Base-by-base conservation (phyloP, 2,797 vertebrate genomes). In the Coccyzus lansbergi region DNA sequence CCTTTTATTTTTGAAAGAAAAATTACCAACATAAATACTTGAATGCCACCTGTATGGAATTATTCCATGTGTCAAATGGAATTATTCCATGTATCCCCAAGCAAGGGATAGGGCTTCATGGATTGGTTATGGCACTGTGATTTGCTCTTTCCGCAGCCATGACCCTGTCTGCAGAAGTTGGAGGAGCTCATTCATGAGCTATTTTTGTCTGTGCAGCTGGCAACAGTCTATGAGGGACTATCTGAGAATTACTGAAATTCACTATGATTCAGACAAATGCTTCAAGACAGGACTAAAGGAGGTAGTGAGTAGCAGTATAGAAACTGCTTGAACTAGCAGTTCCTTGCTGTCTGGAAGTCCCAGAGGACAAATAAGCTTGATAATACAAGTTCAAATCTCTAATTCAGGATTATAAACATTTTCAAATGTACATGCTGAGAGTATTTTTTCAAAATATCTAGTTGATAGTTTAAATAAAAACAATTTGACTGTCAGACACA, bases 161-260 rank as follows among this genome's bases (percentile, higher is more conserved):
- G 72, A 74, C 79, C 51, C 74, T 81, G 67, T 33, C 63, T 80
- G 74, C 63, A 77, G 90, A 51, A 87, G 78, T 33, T 94, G 74
- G 51, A 83, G 36, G 34, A 91, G 71, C 93, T 89, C 18, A 21
- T 86, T 83, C 4, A 15, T 69, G 28, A 95, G 69, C 76, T 95
- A 87, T 92, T 96, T 95, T 94, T 89, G 53, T 83, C 65, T 72
- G 11, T 76, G 69, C 82, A 89, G 46, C 88, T 89, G 86, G 76
- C 69, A 92, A 17, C 65, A 76, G 64, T 75, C 82, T 72, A 6
- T 0, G 38, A 71, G 82, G 88, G 76, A 52, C 2, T 15, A 55
- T 64, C 12, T 92, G 72, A 52, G 55, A 89, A 49, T 65, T 34
- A 56, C 48, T 63, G 28, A 90, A 92, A 89, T 86, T 85, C 82